Conservation (phyloP, 1,140 invertebrate species). For the Caenorhabditis brenneri region DNA sequence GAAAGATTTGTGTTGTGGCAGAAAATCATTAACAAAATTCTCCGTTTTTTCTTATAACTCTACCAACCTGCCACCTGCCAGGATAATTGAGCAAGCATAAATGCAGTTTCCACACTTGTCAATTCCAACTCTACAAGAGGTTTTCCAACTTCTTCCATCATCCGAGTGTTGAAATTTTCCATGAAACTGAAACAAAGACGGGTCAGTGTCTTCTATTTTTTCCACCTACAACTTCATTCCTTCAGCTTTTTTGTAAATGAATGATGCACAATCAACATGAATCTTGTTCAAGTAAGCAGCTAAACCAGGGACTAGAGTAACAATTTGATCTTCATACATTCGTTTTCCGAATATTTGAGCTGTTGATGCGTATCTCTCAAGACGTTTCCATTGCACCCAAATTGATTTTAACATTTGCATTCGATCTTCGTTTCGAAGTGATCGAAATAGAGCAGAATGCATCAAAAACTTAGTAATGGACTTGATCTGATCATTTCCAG, state of each 20-base stretch:
- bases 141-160: slow-evolving; percentile 33
- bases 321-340: slow-evolving; percentile 36
- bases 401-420: slow-evolving; percentile 16
- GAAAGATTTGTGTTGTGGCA: too few species aligned
- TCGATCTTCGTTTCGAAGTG: not conserved
- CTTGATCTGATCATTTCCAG: slow-evolving; percentile 27
- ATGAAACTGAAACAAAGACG: not conserved
- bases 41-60: too few species aligned
- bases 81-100: slow-evolving; percentile 22
- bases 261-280: not conserved
- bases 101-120: not conserved
- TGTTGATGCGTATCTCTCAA: slow-evolving; percentile 2
- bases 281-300: slow-evolving; percentile 7
- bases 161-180: slow-evolving; percentile 13
- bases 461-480: slow-evolving; percentile 17
- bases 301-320: not conserved
- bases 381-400: slow-evolving; percentile 19
- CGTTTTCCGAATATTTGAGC: slow-evolving; percentile 28
- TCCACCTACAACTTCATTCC: slow-evolving; percentile 24
- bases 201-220: not conserved
- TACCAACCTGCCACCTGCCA: slow-evolving; percentile 10
- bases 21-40: too few species aligned
- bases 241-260: slow-evolving; percentile 5
- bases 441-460: slow-evolving; percentile 15
- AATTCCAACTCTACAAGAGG: slow-evolving; percentile 5